phyloP scores from a whole-genome alignment of 2,797 vertebrate species.

The Cryptoprocta ferox region DNA sequence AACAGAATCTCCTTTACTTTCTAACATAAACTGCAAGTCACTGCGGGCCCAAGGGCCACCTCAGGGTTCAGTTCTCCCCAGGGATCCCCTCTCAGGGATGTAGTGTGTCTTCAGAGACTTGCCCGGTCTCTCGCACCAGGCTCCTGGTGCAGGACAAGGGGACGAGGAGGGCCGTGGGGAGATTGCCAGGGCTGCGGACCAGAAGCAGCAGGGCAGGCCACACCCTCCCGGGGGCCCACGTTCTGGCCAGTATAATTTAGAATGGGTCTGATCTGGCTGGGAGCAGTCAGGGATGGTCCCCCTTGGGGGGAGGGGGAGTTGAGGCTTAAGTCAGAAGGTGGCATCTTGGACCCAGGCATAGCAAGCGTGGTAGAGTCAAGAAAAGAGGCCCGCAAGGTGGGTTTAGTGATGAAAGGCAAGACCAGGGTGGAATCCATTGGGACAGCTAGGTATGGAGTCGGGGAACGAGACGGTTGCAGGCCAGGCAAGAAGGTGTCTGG shows the following conservation, averaged over 20 bases:
- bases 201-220: background rate
- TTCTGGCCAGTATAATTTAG: background rate
- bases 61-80: background rate
- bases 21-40: background rate
- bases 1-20: background rate
- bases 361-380: background rate
- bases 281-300: background rate
- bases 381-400: too few relatives aligned
- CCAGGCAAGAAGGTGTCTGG: background rate
- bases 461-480: background rate
- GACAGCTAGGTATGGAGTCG: too few relatives aligned
- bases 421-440: background rate
- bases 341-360: background rate
- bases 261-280: background rate
- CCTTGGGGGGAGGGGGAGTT: background rate
- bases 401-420: background rate
- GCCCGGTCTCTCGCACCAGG: background rate
- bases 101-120: background rate
- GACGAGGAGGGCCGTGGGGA: fast-evolving
- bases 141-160: background rate
- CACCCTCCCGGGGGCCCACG: fast-evolving
- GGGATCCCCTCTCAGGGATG: background rate
- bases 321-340: background rate
- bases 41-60: background rate
- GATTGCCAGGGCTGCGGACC: background rate